Percentiles rank a stretch among this genome's conserved stretches.
Conservation (phyloP, 2,797 vertebrate species). For the Numenius phaeopus region DNA sequence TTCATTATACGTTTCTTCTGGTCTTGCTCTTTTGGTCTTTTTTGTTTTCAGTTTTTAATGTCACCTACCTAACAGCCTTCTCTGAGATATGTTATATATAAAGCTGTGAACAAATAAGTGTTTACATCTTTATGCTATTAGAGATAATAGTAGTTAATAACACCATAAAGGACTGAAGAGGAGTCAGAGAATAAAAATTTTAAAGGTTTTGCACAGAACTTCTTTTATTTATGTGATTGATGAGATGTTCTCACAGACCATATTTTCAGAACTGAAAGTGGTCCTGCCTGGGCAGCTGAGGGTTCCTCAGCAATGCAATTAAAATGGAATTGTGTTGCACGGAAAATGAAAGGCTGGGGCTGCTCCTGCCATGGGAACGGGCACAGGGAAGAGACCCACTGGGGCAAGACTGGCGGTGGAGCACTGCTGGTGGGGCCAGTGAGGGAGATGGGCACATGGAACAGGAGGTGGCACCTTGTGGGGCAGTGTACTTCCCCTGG, state of each 20-base stretch:
- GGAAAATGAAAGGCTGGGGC: neutral
- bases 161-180: neutral
- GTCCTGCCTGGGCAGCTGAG: neutral
- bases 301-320: neutral
- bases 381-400: neutral
- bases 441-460: neutral
- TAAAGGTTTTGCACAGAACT: slow-evolving; percentile 49
- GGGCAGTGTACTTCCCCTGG: neutral
- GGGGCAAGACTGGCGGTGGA: fast-evolving
- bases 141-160: neutral
- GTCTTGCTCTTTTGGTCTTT: slow-evolving; percentile 9
- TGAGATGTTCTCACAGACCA: neutral
- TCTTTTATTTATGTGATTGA: neutral
- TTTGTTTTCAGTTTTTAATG: slow-evolving; percentile 16
- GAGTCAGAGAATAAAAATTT: slow-evolving; percentile 55
- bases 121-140: slow-evolving; percentile 61
- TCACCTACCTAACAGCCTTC: neutral
- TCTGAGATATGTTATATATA: slow-evolving; percentile 20
- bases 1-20: neutral
- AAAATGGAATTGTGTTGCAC: neutral
- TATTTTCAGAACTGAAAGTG: neutral
- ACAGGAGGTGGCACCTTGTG: neutral
- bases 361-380: neutral
- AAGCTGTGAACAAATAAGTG: slow-evolving; percentile 50
- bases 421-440: neutral